These are phyloP conservation scores for Myotis yumanensis DNA, from an alignment of 2,113 vertebrate species.

Conservation along the genomic window DNA sequence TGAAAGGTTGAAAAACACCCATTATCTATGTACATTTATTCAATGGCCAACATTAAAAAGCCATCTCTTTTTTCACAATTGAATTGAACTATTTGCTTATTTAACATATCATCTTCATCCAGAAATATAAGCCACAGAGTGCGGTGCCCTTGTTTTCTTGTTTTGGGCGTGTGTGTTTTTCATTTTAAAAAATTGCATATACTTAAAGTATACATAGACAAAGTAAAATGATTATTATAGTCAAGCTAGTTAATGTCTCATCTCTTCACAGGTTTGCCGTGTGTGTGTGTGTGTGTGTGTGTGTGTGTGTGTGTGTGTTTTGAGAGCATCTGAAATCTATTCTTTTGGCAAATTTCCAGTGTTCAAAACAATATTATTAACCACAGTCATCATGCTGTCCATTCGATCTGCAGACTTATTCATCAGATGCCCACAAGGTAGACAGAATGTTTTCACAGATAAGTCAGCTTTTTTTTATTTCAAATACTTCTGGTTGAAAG, in stretches of 20 bases:
- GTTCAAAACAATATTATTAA: not conserved
- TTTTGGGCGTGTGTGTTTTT: too few relatives aligned
- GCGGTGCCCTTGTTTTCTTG: not conserved
- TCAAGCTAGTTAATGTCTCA: not conserved
- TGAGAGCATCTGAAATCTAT: not conserved
- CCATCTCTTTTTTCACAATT: not conserved
- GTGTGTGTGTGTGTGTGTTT: not conserved
- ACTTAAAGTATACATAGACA: not conserved
- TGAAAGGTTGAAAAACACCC: not conserved
- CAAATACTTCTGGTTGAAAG: not conserved
- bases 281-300: not conserved
- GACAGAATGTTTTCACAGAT: not conserved
- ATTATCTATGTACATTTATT: not conserved
- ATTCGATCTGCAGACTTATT: not conserved
- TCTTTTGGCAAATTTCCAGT: not conserved
- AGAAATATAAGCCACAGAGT: not conserved
- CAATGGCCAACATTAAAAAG: not conserved
- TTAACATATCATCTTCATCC: not conserved
- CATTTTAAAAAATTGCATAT: not conserved
- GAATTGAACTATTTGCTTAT: not conserved
- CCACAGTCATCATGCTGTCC: not conserved
- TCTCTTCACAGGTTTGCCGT: not conserved
- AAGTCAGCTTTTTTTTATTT: not conserved
- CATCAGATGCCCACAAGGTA: not conserved
- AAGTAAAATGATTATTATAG: not conserved